Conservation (phyloP, 2,888 invertebrate genomes). For the Bruchidius siliquastri region DNA sequence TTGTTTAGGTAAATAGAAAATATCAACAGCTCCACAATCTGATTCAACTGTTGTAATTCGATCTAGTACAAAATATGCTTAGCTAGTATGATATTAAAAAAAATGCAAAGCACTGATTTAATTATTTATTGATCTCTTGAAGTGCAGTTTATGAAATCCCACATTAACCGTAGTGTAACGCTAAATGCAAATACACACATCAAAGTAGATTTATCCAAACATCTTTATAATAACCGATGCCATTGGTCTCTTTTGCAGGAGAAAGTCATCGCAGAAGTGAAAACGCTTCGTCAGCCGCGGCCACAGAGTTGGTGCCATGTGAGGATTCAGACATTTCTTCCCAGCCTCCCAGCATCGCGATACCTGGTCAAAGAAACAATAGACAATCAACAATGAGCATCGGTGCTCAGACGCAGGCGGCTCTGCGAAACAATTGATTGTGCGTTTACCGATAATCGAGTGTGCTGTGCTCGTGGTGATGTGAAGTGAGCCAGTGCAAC, state of each 20-base stretch:
- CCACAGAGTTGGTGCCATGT: background rate
- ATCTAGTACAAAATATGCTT: too few species aligned
- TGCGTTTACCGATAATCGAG: background rate
- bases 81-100: too few species aligned
- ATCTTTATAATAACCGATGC: background rate
- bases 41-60: too few species aligned
- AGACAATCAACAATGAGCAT: background rate
- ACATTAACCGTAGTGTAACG: too few species aligned
- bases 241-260: background rate
- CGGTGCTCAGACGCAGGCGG: background rate
- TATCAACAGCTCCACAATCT: too few species aligned
- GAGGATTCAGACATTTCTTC: background rate
- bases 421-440: background rate
- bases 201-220: background rate
- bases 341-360: background rate
- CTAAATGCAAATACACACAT: background rate
- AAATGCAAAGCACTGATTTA: too few species aligned
- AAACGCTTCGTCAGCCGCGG: background rate
- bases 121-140: too few species aligned
- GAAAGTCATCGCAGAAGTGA: background rate
- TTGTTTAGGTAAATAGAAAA: too few species aligned
- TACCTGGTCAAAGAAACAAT: background rate
- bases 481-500: constrained; percentile 14
- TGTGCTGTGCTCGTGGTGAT: background rate
- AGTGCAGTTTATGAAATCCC: too few species aligned